Evolutionary conservation across 2,113 vertebrate genomes (phyloP), one percentile per base, ranked within the genome.

Genomic region (Centropus bengalensis): DNA sequence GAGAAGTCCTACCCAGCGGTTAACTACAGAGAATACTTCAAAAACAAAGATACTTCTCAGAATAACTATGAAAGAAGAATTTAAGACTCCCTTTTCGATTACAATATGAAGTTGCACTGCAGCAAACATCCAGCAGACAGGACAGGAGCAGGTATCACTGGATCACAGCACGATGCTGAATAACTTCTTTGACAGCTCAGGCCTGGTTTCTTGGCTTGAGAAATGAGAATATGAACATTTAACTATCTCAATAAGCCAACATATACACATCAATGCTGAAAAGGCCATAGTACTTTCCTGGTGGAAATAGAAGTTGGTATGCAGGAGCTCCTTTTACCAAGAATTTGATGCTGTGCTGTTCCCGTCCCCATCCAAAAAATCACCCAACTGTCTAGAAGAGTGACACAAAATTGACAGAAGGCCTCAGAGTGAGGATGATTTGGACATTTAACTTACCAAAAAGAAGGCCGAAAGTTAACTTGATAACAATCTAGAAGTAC

Each of bases 391-490:
- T 40, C 45, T 66, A 10, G 51, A 73, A 82, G 59, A 85, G 74
- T 11, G 38, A 60, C 52, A 80, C 16, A 83, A 66, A 89, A 83
- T 26, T 77, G 58, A 80, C 45, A 54, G 27, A 44, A 83, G 20
- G 11, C 14, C 42, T 74, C 38, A 45, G 2, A 63, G 18, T 3
- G 13, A 80, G n/a, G 45, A 56, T 40, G 33, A 74, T 76, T n/a
- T 86, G 15, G 32, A 76, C 56, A 88, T 94, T 94, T 94, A 80
- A 90, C 1, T n/a, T 92, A 96, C 86, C 79, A 91, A 80, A 89
- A 55, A 69, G 24, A 87, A 91, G 94, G 92, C 88, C 79, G 94
- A 74, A 94, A 93, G 86, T 90, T 90, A 92, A 78, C 92, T 88
- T 81, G 90, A 92, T 96, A 47, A 47, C 68, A 81, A 93, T 96